A percentile compares a stretch with the other conserved stretches of the same genome.
Evolutionary conservation across 2,888 invertebrate species (phyloP).

Genomic region (Phengaris alcon): DNA sequence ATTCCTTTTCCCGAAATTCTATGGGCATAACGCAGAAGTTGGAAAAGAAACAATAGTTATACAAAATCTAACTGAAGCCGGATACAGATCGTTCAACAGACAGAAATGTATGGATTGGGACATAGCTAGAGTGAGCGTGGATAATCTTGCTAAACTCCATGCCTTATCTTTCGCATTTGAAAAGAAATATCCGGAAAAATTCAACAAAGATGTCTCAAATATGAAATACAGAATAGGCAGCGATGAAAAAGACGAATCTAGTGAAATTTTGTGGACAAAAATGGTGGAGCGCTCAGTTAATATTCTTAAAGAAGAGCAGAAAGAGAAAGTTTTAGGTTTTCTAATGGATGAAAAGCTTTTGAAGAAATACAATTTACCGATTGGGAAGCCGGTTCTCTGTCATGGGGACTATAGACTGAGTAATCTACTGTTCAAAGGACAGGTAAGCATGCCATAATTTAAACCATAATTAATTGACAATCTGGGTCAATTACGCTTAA

Average conservation of each 20-base stretch:
- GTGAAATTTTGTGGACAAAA: conserved; percentile 34
- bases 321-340: conserved; percentile 41
- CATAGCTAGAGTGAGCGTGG: conserved; percentile 50
- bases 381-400: conserved; percentile 44
- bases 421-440: conserved; percentile 26
- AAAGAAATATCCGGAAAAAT: conserved; percentile 50
- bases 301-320: conserved; percentile 45
- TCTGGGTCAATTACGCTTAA: too few species aligned
- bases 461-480: too few species aligned
- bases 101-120: conserved; percentile 54
- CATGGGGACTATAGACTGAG: conserved; percentile 58
- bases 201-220: conserved; percentile 40
- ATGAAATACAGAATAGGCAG: conserved; percentile 36
- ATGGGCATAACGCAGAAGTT: conserved; percentile 44
- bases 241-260: conserved; percentile 31
- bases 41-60: conserved; percentile 55
- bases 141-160: conserved; percentile 60
- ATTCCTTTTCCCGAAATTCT: conserved; percentile 49
- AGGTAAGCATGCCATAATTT: background rate
- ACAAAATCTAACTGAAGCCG: conserved; percentile 52
- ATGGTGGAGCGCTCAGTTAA: conserved; percentile 39
- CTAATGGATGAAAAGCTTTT: conserved; percentile 36
- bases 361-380: conserved; percentile 37
- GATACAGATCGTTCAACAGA: conserved; percentile 52
- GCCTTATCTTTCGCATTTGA: conserved; percentile 55